These are phyloP conservation scores for Villa cingulata DNA, from an alignment of 2,888 invertebrate genomes.

Conservation along the genomic window DNA sequence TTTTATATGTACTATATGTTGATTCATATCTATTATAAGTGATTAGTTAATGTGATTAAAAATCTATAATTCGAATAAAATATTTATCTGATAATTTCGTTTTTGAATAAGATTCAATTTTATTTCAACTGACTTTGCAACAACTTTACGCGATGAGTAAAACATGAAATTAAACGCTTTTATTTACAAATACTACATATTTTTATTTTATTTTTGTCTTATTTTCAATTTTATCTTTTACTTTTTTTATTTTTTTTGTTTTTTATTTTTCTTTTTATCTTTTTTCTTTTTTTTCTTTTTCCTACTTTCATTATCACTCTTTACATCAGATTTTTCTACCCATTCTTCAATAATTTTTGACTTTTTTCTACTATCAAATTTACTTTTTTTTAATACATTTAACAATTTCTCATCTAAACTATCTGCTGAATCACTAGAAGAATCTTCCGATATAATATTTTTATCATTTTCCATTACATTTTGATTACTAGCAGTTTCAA, in stretches of 20 bases:
- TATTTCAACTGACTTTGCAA: too few species aligned
- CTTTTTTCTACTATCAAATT: neutral
- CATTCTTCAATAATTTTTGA: conserved; percentile 19
- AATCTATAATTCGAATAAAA: too few species aligned
- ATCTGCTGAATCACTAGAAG: neutral
- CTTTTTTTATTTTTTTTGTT: conserved; percentile 10
- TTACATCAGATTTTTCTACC: conserved; percentile 18
- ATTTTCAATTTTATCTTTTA: too few species aligned
- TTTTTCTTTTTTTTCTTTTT: conserved; percentile 11
- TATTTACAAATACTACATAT: too few species aligned
- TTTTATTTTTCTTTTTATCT: conserved; percentile 17
- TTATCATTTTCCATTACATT: neutral
- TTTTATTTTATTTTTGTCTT: too few species aligned
- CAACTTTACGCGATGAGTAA: too few species aligned
- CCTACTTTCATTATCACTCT: conserved; percentile 9
- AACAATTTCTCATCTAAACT: conserved; percentile 10
- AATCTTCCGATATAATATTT: neutral
- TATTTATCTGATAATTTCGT: too few species aligned
- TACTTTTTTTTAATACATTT: conserved; percentile 10
- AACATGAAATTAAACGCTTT: too few species aligned
- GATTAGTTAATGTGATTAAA: too few species aligned
- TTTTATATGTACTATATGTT: too few species aligned
- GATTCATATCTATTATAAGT: too few species aligned
- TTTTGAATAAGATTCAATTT: too few species aligned
- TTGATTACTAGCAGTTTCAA: neutral